Conservation (phyloP, 1,140 invertebrate genomes). For the Musca domestica region DNA sequence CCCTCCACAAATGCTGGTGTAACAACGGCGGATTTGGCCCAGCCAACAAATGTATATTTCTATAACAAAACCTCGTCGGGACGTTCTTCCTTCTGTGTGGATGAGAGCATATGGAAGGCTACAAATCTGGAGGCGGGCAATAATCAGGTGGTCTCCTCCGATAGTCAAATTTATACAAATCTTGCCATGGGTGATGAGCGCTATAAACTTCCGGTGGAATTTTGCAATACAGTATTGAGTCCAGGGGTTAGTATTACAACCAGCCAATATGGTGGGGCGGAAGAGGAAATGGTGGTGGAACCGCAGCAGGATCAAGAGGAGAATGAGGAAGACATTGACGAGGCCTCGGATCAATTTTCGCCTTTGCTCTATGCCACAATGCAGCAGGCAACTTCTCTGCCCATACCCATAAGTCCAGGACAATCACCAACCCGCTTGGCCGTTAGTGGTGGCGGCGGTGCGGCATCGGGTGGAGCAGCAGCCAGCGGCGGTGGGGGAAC, state of each 20-base stretch:
- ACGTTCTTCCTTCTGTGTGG: slow-evolving; percentile 43
- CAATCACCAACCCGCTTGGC: slow-evolving; percentile 44
- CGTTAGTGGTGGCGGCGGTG: not conserved
- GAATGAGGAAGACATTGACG: slow-evolving; percentile 31
- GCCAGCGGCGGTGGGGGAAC: not conserved
- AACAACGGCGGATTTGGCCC: too few relatives aligned
- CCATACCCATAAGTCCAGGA: slow-evolving; percentile 44
- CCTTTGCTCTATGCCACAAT: slow-evolving; percentile 37
- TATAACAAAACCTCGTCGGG: slow-evolving; percentile 42
- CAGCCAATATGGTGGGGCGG: not conserved
- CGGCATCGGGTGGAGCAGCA: not conserved
- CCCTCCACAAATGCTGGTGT: slow-evolving; percentile 10
- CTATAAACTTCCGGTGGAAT: slow-evolving; percentile 19
- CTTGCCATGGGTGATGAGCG: slow-evolving; percentile 29
- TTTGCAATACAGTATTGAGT: not conserved
- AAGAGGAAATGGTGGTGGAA: too few relatives aligned
- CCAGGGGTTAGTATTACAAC: slow-evolving; percentile 1
- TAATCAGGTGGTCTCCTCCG: slow-evolving; percentile 28
- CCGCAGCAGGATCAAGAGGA: slow-evolving; percentile 26
- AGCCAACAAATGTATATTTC: slow-evolving; percentile 38
- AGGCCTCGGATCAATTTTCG: slow-evolving; percentile 48
- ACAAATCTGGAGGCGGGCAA: not conserved
- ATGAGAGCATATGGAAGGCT: slow-evolving; percentile 38
- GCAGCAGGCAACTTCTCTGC: slow-evolving; percentile 35
- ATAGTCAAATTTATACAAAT: slow-evolving; percentile 36